Percentiles rank a stretch among this genome's conserved stretches.
Conservation (phyloP, 2,888 invertebrate species). For the Orgyia antiqua region DNA sequence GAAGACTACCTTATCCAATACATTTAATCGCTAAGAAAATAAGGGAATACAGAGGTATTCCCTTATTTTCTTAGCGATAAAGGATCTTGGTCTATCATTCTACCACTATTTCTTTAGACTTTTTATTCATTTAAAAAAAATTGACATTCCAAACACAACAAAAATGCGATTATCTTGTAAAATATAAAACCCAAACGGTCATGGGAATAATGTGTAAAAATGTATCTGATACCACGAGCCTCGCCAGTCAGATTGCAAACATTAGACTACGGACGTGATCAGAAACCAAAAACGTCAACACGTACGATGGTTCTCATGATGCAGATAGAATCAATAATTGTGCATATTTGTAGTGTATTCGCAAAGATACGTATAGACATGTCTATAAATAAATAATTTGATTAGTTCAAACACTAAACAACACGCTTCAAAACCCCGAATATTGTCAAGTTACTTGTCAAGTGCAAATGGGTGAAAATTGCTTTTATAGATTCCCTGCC, state of each 20-base stretch:
- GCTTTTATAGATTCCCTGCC: no score
- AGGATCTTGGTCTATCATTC: no score
- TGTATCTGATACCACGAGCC: slow-evolving; percentile 19
- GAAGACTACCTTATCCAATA: no score
- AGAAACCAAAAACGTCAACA: slow-evolving; percentile 34
- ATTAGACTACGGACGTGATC: slow-evolving; percentile 27
- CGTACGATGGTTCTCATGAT: slow-evolving; percentile 44
- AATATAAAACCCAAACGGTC: slow-evolving; percentile 19
- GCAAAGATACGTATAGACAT: background rate
- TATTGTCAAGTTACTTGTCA: no score
- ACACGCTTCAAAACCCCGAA: no score
- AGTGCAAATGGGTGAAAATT: no score
- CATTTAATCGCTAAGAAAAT: no score
- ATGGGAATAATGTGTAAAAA: slow-evolving; percentile 25
- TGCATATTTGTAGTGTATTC: slow-evolving; percentile 7
- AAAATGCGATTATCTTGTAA: slow-evolving; percentile 11
- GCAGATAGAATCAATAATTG: slow-evolving; percentile 41
- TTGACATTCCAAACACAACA: background rate
- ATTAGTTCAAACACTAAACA: no score
- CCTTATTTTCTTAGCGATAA: no score
- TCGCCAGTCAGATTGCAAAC: slow-evolving; percentile 15
- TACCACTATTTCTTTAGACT: no score
- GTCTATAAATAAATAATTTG: background rate
- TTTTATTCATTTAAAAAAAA: no score
- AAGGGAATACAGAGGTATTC: no score